Percentiles rank a stretch among this genome's conserved stretches.
These are phyloP conservation scores for Tetrao urogallus DNA, from an alignment of 2,113 vertebrate species.

Conservation along the genomic window DNA sequence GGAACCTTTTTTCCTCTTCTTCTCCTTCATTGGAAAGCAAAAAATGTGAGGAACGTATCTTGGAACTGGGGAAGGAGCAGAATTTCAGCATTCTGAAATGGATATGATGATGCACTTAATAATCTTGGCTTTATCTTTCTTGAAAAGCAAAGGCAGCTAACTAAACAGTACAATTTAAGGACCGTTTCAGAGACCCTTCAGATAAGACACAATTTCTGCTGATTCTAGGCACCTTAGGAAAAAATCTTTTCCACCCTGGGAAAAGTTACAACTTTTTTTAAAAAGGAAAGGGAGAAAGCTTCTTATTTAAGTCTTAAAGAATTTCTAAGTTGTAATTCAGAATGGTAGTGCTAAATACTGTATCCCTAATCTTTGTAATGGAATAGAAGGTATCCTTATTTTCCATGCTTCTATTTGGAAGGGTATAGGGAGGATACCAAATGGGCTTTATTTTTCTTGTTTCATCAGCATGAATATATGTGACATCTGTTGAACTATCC, in stretches of 20 bases:
- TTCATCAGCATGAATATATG: not conserved
- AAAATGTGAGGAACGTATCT: not conserved
- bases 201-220: not conserved
- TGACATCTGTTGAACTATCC: not conserved
- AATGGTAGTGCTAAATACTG: not conserved
- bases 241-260: not conserved
- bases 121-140: not conserved
- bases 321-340: not conserved
- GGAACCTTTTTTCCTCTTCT: not conserved
- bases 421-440: not conserved
- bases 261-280: not conserved
- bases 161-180: not conserved
- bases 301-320: not conserved
- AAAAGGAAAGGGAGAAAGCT: not conserved
- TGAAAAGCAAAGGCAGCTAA: not conserved
- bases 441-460: not conserved
- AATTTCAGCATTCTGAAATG: not conserved
- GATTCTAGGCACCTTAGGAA: not conserved
- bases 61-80: not conserved
- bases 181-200: not conserved
- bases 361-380: not conserved
- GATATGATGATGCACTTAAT: accelerated
- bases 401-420: not conserved
- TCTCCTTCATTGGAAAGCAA: not conserved
- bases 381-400: not conserved